Evolutionary conservation across 2,113 vertebrate genomes (phyloP), one percentile per base, ranked within the genome.

Genomic region (Tautogolabrus adspersus): DNA sequence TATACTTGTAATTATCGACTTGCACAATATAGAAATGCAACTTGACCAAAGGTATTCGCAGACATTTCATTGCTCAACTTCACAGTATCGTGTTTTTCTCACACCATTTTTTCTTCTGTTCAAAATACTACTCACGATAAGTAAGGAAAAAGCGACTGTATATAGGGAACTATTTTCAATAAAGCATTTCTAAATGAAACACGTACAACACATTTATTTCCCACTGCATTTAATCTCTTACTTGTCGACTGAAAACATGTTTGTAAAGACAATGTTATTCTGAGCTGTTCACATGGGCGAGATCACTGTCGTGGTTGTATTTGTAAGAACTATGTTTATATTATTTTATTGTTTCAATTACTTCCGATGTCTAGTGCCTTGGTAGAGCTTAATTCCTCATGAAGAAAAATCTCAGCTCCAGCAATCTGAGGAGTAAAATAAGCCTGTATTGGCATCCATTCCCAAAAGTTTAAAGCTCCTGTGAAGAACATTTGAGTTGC

Each of bases 141-240:
- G 52, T 49, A 46, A 62, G 18, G 19, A 54, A 46, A 34, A 34
- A 49, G 37, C 30, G 42, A 21, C 26, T 76, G 26, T 67, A 54
- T 26, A 75, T 19, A 26, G 3, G 9, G 23, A 52, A n/a, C 37
- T 40, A 16, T 79, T 87, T 67, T 66, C 37, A 91, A 88, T 89
- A 82, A 90, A 88, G 75, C 64, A 77, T 65, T 73, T 59, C 60
- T 55, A 73, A 42, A 67, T 66, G 0, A 70, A 72, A 75, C 18
- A 47, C 12, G 47, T 18, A 49, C 46, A 47, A 3, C 46, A 26
- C 16, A 19, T 6, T 49, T 49, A 18, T 7, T 19, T 18, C 15
- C 16, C 6, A 6, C 15, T 18, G 7, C 7, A 49, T 58, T 57
- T 55, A 26, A 76, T 47, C 12, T 37, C 66, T 75, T 10, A 30